Conservation (phyloP, 2,113 vertebrate genomes). For the Mormyrus lacerda region DNA sequence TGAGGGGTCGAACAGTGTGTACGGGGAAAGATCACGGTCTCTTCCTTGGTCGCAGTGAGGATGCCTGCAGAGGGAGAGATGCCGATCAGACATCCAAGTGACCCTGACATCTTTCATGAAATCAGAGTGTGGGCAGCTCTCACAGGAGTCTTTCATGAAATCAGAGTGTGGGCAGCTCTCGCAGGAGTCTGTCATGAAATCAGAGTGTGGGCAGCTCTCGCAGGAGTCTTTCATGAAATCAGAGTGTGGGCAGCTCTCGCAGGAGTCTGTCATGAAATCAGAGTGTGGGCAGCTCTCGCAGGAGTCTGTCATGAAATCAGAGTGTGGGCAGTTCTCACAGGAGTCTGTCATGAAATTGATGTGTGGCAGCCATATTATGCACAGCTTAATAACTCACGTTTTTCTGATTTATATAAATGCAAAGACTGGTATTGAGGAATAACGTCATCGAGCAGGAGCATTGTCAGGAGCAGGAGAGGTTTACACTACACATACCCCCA, state of each 20-base stretch:
- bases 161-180: neutral
- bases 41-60: neutral
- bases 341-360: no score
- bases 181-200: neutral
- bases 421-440: neutral
- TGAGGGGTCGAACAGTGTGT: neutral
- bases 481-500: neutral
- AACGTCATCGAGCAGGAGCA: neutral
- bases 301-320: no score
- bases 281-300: no score
- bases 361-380: neutral
- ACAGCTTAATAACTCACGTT: neutral
- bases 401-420: neutral
- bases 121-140: neutral
- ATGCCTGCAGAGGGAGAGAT: neutral
- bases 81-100: neutral
- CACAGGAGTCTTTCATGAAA: neutral
- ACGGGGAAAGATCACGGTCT: neutral
- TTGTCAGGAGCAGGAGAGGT: neutral
- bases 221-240: neutral
- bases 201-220: neutral
- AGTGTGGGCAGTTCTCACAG: no score
- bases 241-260: neutral
- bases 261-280: neutral
- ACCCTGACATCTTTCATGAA: neutral